Base-by-base conservation (phyloP, 2,888 invertebrate species). In the Bombylius major region DNA sequence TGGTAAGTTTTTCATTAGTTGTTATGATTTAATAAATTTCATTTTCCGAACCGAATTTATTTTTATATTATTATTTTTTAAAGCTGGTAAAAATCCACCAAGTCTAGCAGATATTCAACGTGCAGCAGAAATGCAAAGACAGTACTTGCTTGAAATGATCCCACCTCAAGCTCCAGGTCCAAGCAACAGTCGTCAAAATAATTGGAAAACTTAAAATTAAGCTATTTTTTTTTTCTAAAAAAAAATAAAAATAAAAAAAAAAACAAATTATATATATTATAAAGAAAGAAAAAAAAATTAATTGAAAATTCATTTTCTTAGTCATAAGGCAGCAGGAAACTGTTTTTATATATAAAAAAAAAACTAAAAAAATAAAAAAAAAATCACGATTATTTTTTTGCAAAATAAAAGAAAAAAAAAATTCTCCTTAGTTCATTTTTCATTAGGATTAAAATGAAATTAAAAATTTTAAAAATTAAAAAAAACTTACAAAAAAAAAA, bases 101-200 rank as follows among this genome's bases (percentile, higher is more conserved):
- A 73, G 68, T 64, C 74, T 85, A 67, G 87, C 84, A 1, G 91
- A 92, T 65, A 79, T 91, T 71, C 91, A 90, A 72, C 82, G 90
- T 63, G 89, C 90, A 58, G 89, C 89, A 5, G 90, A 91, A 71
- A 78, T 91, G 61, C 96, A 96, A 77, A 80, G 96, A 56, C 96
- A 96, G 78, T 96, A 96, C 79, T 81, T 97, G 68, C 81, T 97
- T 60, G 96, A 97, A 75, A 94, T 97, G 93, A 92, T 96, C 68
- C 92, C 93, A 56, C 82, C 71, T 32, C 72, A 67, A 64, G 66
- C 71, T 61, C 69, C 72, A 46, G 72, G 71, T 55, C 68, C 73
- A 50, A 72, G 71, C 59, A 72, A 68, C 56, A 72, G 67, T 66
- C 72, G 74, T 58, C 75, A 75, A 60, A 75, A 75, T 57, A 75